A percentile compares a stretch with the other conserved stretches of the same genome.
phyloP scores from a whole-genome alignment of 2,888 invertebrate genomes.

The Ennomos erosarius region DNA sequence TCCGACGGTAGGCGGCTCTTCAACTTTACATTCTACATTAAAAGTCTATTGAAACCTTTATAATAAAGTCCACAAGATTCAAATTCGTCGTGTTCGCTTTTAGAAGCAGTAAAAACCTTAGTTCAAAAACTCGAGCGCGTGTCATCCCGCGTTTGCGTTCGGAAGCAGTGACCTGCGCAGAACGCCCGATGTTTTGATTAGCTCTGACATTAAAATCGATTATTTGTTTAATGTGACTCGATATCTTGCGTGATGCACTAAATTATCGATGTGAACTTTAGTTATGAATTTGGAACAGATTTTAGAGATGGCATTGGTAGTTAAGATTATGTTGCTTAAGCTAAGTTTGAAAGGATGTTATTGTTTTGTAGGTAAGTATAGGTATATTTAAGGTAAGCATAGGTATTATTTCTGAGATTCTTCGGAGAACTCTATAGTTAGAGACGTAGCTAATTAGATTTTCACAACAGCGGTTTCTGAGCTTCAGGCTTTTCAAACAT shows the following conservation, averaged over 20 bases:
- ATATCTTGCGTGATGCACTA: slow-evolving; percentile 57
- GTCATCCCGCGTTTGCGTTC: slow-evolving; percentile 78
- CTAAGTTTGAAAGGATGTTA: background rate
- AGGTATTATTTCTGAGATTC: background rate
- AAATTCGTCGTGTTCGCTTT: slow-evolving; percentile 20
- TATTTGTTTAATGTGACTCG: slow-evolving; percentile 77
- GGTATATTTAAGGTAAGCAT: no score
- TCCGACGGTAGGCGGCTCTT: slow-evolving; percentile 54
- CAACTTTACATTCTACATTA: slow-evolving; percentile 10
- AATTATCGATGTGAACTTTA: slow-evolving; percentile 45
- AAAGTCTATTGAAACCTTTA: slow-evolving; percentile 18
- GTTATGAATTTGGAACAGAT: slow-evolving; percentile 57
- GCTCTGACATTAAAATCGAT: slow-evolving; percentile 82
- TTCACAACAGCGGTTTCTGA: slow-evolving; percentile 14
- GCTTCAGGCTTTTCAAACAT: slow-evolving; percentile 32
- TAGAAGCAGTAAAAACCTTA: slow-evolving; percentile 40
- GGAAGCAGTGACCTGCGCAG: slow-evolving; percentile 78
- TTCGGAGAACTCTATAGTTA: slow-evolving; percentile 6
- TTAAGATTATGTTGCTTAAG: slow-evolving; percentile 10
- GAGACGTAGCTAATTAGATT: slow-evolving; percentile 18
- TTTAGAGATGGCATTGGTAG: slow-evolving; percentile 29
- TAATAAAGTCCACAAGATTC: slow-evolving; percentile 23
- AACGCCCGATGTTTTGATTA: slow-evolving; percentile 78
- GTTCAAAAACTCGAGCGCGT: slow-evolving; percentile 65
- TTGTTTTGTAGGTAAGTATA: no score